Evolutionary conservation across 2,797 vertebrate species (phyloP), one percentile per base, ranked within the genome.

Genomic region (Heterohyrax brucei): DNA sequence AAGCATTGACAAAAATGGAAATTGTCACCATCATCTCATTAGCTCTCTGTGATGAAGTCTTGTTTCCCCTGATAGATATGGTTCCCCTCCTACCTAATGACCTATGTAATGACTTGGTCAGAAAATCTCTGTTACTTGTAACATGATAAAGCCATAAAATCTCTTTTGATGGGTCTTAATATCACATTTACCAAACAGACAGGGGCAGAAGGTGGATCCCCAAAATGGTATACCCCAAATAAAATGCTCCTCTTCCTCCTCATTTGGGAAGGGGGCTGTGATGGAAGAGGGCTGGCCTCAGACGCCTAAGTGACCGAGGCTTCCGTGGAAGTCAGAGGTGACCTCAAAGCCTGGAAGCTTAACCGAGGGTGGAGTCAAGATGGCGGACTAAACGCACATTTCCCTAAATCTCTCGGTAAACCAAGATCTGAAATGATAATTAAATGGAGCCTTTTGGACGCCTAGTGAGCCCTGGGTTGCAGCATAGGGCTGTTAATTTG

Each of bases 181-280:
- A 99, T 95, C 98, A 99, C 92, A 99, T 99, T 96, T 98, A 98
- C 94, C 98, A 98, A 78, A 97, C 98, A 98, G 98, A 98, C 98
- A 98, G 98, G 97, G 98, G 99, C 96, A 98, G 93, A 98, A 66
- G 72, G 66, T 84, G 28, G 3, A 7, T 46, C 93, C 89, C 82
- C 10, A 12, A 72, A 64, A 30, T 24, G 76, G 39, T 50, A 75
- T 10, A 13, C 26, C 30, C 56, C 24, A 3, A 39, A 39, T 0
- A 10, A 26, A 87, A 93, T 12, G 68, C n/a, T 39, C 39, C 3
- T 39, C 39, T 39, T 39, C 39, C 59, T 87, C 72, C 82, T 91
- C 46, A 44, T 53, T 28, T 76, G 88, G 95, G 86, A 62, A 78
- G 76, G 61, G 84, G 62, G 26, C 61, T 76, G 30, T 70, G 33